Conservation (phyloP, 2,888 invertebrate species). For the Ceraclea dissimilis region DNA sequence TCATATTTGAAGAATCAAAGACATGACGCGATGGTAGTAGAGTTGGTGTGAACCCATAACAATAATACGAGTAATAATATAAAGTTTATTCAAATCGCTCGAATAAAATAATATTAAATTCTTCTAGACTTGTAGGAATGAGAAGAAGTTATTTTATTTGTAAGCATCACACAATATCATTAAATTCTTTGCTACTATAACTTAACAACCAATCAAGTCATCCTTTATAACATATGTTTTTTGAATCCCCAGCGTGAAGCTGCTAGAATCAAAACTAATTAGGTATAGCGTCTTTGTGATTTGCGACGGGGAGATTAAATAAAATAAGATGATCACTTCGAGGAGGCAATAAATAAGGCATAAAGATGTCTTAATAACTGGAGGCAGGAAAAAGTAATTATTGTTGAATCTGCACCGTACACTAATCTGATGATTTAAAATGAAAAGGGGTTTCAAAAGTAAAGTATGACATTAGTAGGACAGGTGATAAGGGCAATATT, state of each 20-base stretch:
- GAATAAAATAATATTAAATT: no score
- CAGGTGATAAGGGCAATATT: neutral
- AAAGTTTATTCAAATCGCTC: no score
- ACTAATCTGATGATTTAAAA: neutral
- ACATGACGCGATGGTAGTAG: neutral
- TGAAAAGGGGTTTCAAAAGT: neutral
- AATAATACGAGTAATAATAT: no score
- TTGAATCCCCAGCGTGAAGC: neutral
- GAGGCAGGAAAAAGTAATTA: neutral
- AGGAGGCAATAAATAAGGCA: neutral
- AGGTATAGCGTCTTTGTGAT: neutral
- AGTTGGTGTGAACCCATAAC: neutral
- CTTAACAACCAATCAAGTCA: no score
- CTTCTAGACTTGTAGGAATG: no score
- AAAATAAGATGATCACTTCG: neutral
- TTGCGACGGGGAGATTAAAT: neutral
- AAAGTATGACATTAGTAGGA: neutral
- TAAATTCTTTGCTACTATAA: no score
- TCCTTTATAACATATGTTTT: no score
- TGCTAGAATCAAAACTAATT: neutral
- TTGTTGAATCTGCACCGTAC: neutral
- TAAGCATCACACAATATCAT: no score
- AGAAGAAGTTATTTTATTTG: no score
- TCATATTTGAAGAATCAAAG: neutral
- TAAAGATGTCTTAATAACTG: neutral